phyloP scores from a whole-genome alignment of 2,113 vertebrate species.

The Phocoena phocoena region DNA sequence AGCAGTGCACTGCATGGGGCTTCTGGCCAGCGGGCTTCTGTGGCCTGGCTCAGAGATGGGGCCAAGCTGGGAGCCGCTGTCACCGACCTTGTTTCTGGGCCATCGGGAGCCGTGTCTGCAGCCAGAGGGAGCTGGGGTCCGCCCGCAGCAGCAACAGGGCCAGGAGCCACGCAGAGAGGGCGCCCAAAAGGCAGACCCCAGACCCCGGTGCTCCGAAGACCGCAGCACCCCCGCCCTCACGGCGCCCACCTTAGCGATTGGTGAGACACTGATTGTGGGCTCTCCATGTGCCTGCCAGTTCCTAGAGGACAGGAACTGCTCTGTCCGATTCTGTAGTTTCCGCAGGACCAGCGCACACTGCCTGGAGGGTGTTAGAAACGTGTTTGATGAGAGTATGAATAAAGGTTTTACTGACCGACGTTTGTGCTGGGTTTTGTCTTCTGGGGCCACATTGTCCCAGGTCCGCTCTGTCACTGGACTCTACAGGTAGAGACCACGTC shows the following conservation, averaged over 20 bases:
- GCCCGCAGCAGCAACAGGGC: background rate
- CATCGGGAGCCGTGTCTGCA: background rate
- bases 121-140: accelerated
- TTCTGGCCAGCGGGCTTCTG: background rate
- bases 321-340: accelerated
- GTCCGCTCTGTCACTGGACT: background rate
- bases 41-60: accelerated
- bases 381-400: background rate
- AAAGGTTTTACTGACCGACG: background rate
- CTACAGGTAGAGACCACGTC: accelerated
- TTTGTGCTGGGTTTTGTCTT: background rate
- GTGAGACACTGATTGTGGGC: accelerated
- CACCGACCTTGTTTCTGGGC: background rate
- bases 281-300: accelerated
- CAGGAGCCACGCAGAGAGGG: accelerated
- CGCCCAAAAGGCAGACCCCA: background rate
- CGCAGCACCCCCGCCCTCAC: accelerated
- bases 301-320: background rate
- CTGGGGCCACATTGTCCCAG: background rate
- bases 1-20: background rate
- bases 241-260: background rate
- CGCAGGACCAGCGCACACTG: accelerated
- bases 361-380: accelerated
- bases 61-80: accelerated
- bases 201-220: accelerated